phyloP scores from a whole-genome alignment of 2,113 vertebrate species.

The Leptocoma aspasia region DNA sequence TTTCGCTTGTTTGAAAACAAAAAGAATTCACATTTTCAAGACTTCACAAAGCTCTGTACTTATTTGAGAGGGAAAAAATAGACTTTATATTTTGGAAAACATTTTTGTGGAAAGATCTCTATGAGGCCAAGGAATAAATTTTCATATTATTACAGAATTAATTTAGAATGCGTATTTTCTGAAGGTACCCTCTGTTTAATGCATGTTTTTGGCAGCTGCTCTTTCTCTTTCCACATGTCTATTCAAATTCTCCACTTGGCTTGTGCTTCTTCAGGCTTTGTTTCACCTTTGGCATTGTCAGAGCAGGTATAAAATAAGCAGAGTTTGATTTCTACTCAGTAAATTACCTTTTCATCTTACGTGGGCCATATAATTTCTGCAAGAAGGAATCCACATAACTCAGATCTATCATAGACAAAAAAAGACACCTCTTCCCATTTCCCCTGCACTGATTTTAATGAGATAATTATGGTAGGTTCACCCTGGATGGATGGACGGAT shows the following conservation, averaged over 20 bases:
- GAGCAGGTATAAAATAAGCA: neutral
- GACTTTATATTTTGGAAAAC: neutral
- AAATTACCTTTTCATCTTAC: neutral
- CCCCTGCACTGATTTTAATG: neutral
- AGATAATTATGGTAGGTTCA: neutral
- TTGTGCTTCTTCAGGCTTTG: neutral
- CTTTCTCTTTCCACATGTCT: neutral
- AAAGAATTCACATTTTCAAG: neutral
- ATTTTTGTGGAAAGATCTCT: neutral
- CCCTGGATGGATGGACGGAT: rapidly evolving
- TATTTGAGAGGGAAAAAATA: neutral
- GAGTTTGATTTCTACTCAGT: neutral
- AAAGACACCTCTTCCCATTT: neutral
- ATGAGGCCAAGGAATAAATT: neutral
- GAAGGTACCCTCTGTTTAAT: neutral
- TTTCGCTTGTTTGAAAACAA: neutral
- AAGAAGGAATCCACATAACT: neutral
- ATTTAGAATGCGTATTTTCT: neutral
- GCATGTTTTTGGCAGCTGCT: neutral
- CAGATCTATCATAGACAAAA: neutral
- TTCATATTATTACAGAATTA: neutral
- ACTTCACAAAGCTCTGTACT: neutral
- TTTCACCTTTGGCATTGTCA: neutral
- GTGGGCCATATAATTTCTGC: neutral
- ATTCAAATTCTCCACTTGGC: neutral